Evolutionary conservation across 2,888 invertebrate species (phyloP).

Genomic region (Ornithoptera alexandrae): DNA sequence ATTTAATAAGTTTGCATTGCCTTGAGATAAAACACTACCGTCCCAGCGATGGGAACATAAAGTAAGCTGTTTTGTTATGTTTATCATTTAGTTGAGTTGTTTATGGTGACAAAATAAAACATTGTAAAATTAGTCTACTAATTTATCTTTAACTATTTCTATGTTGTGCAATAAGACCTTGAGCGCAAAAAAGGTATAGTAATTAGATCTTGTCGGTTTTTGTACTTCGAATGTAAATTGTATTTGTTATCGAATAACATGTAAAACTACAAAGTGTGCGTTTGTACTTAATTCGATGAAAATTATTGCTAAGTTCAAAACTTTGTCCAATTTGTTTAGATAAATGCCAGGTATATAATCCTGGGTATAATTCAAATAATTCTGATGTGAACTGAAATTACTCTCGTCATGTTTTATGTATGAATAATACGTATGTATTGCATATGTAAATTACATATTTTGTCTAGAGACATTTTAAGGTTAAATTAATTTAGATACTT

Average conservation of each 20-base stretch:
- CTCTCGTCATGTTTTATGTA: background rate
- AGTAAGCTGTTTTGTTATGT: background rate
- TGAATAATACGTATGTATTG: too few relatives aligned
- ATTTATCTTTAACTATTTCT: conserved; percentile 15
- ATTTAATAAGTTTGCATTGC: too few relatives aligned
- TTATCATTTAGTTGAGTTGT: background rate
- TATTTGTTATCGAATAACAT: conserved; percentile 23
- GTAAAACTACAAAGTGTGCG: conserved; percentile 10
- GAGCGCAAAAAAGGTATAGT: conserved; percentile 24
- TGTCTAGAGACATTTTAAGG: too few relatives aligned
- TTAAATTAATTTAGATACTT: too few relatives aligned
- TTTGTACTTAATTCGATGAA: background rate
- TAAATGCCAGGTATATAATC: background rate
- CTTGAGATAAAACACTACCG: too few relatives aligned
- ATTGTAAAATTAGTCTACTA: conserved; percentile 4
- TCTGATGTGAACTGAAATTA: background rate
- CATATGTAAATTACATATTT: too few relatives aligned
- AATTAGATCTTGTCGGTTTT: conserved; percentile 18
- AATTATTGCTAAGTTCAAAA: background rate
- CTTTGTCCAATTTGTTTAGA: background rate
- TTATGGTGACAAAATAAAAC: background rate
- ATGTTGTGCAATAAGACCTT: conserved; percentile 22
- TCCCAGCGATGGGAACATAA: too few relatives aligned
- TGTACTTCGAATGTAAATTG: conserved; percentile 20
- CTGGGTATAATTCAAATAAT: background rate